These are phyloP conservation scores for Drosophila setifemur DNA, from an alignment of 1,140 invertebrate genomes.

Conservation along the genomic window DNA sequence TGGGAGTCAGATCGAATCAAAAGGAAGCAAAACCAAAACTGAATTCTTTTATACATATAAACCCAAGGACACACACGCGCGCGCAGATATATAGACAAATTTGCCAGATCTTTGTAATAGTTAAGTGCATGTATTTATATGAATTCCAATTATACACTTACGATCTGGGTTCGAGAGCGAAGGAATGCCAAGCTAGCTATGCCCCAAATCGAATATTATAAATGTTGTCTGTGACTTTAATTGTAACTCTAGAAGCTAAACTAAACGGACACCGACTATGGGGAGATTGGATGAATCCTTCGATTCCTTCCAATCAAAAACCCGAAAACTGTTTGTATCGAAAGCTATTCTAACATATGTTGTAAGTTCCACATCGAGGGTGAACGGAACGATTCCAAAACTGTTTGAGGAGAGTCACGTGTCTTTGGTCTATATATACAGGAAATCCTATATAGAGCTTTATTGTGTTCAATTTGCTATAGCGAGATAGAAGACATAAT, in stretches of 20 bases:
- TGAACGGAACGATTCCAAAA: background rate
- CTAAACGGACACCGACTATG: background rate
- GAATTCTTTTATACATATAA: conserved; percentile 19
- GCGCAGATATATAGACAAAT: conserved; percentile 22
- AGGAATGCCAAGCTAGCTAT: no score
- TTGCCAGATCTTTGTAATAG: conserved; percentile 23
- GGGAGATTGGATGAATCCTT: no score
- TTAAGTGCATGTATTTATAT: conserved; percentile 38
- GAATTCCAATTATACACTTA: conserved; percentile 44
- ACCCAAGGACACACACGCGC: background rate
- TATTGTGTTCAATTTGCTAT: conserved; percentile 71
- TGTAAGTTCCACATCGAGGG: background rate
- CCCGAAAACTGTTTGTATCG: background rate
- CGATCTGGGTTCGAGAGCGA: background rate
- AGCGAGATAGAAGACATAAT: conserved; percentile 33
- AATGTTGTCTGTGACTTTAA: conserved; percentile 11
- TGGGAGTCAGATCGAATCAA: background rate
- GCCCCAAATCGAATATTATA: background rate
- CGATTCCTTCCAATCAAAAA: background rate
- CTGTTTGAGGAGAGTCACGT: background rate
- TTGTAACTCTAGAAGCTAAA: conserved; percentile 15
- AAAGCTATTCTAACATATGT: background rate
- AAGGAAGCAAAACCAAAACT: conserved; percentile 11
- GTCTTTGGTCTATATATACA: conserved; percentile 27
- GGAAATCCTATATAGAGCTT: conserved; percentile 66